Percentiles rank a stretch among this genome's conserved stretches.
Conservation (phyloP, 2,888 invertebrate genomes). For the Thymelicus sylvestris region DNA sequence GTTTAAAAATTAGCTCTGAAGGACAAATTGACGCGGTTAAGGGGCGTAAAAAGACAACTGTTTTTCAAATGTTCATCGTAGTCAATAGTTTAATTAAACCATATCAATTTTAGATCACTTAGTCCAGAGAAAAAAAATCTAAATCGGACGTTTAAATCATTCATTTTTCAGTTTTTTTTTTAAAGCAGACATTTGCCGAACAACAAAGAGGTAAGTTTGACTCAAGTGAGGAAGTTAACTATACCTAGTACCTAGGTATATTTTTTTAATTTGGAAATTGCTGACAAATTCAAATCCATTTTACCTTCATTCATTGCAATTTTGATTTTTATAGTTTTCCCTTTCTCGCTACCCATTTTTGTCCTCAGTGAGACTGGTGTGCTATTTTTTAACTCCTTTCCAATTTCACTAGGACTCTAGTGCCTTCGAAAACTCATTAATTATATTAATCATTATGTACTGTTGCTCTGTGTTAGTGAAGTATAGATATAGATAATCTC, state of each 20-base stretch:
- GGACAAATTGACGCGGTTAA: slow-evolving; percentile 33
- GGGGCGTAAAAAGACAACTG: slow-evolving; percentile 60
- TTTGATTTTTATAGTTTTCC: background rate
- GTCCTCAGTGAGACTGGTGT: slow-evolving; percentile 10
- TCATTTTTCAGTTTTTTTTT: background rate
- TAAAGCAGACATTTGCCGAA: background rate
- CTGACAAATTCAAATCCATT: background rate
- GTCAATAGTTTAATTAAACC: slow-evolving; percentile 68
- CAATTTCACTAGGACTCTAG: slow-evolving; percentile 74
- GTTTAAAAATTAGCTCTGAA: slow-evolving; percentile 44
- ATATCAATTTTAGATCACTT: slow-evolving; percentile 67
- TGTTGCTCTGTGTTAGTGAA: slow-evolving; percentile 77
- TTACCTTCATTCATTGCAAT: background rate
- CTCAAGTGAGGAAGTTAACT: background rate
- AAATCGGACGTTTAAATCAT: background rate
- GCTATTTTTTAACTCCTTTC: slow-evolving; percentile 30
- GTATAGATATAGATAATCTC: slow-evolving; percentile 57
- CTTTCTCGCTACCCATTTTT: background rate
- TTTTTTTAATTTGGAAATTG: background rate
- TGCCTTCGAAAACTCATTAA: slow-evolving; percentile 65
- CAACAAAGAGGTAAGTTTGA: background rate
- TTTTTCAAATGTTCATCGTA: slow-evolving; percentile 61
- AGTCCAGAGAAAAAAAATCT: slow-evolving; percentile 37
- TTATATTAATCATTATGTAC: slow-evolving; percentile 49
- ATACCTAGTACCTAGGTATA: background rate